Evolutionary conservation across 2,888 invertebrate genomes (phyloP), one percentile per base, ranked within the genome.

Genomic region (Drosophila lutescens): DNA sequence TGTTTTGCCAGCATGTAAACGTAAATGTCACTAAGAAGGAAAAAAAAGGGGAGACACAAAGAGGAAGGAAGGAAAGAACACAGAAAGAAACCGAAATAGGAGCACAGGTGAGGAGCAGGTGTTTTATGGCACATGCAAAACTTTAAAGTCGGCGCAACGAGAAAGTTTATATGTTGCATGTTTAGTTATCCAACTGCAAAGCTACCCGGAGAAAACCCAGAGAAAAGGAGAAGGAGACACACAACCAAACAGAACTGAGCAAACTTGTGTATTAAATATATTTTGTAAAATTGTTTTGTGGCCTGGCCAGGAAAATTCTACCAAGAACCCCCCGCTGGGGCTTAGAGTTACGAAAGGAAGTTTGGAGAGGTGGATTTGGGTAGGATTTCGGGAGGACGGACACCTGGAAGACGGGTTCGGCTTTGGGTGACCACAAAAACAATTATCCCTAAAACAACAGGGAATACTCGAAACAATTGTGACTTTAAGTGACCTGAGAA

Each of bases 181-280:
- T 76, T 66, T 47, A 23, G 59, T 49, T 60, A 26, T 26, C 12
- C 10, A 12, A 30, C 56, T 12, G 44, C 7, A 44, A 44, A 44
- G 7, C 46, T 7, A 20, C 12, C 20, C 4, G 3, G n/a, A 54
- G 20, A 20, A 15, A 26, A 9, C 2, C 6, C 1, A 2, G 10
- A 58, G 20, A 20, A 13, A 26, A 13, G 12, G 38, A 17, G 10
- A n/a, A n/a, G n/a, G n/a, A 7, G 15, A 5, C 30, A 44, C 44
- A 26, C 4, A 38, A 2, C 46, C 34, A 17, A 59, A 49, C 40
- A 12, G 36, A 60, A n/a, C 65, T 69, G 46, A 56, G 55, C 62
- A 71, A 84, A 63, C 59, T 74, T 86, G 67, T 86, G 74, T 82
- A 80, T 82, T 86, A 79, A 80, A 82, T 86, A 74, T 82, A 82